These are phyloP conservation scores for Menura novaehollandiae DNA, from an alignment of 2,113 vertebrate genomes.

Conservation along the genomic window DNA sequence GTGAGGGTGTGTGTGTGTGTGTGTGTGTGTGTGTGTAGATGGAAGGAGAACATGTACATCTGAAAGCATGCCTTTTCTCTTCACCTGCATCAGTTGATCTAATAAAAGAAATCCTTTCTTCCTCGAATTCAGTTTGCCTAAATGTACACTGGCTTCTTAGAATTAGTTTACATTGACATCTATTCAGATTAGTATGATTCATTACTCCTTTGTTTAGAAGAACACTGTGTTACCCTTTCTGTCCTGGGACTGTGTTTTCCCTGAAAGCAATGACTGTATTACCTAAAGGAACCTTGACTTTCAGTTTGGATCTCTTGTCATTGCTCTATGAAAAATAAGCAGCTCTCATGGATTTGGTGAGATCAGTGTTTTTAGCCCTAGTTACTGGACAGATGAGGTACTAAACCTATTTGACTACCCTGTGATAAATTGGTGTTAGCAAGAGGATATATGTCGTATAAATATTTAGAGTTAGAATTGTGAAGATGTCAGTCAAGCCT, in stretches of 20 bases:
- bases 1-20: neutral
- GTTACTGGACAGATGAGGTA: neutral
- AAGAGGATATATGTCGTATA: neutral
- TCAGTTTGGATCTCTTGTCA: neutral
- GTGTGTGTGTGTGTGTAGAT: neutral
- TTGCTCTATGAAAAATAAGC: neutral
- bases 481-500: neutral
- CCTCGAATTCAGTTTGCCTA: neutral
- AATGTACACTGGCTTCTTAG: neutral
- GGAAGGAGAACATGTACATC: neutral
- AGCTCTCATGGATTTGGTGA: neutral
- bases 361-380: neutral
- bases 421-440: neutral
- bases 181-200: neutral
- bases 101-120: neutral
- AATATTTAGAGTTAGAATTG: slow-evolving; percentile 1
- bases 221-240: neutral
- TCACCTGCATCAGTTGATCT: neutral
- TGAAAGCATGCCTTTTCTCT: neutral
- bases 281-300: neutral
- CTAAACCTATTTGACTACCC: neutral
- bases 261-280: neutral
- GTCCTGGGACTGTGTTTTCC: neutral
- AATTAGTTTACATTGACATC: neutral
- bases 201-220: neutral